phyloP scores from a whole-genome alignment of 2,888 invertebrate genomes.

The Argyra leucocephala region DNA sequence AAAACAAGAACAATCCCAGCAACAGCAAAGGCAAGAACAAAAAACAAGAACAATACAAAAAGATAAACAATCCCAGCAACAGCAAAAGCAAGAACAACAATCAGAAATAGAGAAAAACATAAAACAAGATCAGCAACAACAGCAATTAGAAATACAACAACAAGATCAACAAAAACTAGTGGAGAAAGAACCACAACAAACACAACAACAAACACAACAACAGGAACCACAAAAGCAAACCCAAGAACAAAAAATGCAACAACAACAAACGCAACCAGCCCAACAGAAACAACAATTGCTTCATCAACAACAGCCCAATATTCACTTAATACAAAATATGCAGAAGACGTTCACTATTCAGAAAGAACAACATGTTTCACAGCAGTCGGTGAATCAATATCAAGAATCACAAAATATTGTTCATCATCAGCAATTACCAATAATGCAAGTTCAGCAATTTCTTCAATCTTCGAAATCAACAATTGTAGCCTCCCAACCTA shows the following conservation, averaged over 20 bases:
- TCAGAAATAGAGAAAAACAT: neutral
- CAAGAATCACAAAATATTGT: slow-evolving; percentile 13
- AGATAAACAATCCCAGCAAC: neutral
- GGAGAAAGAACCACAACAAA: slow-evolving; percentile 23
- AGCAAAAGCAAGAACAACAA: neutral
- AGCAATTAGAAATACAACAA: slow-evolving; percentile 20
- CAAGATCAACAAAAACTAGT: slow-evolving; percentile 21
- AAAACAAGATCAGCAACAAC: slow-evolving; percentile 24
- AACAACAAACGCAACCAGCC: slow-evolving; percentile 23
- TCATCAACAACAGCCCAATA: slow-evolving; percentile 24
- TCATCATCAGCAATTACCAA: slow-evolving; percentile 20
- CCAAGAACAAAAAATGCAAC: slow-evolving; percentile 22
- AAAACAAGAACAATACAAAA: neutral
- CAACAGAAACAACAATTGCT: slow-evolving; percentile 19
- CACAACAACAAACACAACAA: slow-evolving; percentile 25
- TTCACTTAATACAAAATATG: slow-evolving; percentile 20
- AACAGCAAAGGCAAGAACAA: neutral
- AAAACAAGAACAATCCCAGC: neutral
- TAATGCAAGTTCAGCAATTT: slow-evolving; percentile 14
- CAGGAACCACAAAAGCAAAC: slow-evolving; percentile 23
- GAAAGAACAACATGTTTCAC: slow-evolving; percentile 21
- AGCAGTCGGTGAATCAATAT: slow-evolving; percentile 10
- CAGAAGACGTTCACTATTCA: too few species aligned
- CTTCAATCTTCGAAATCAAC: slow-evolving; percentile 14
- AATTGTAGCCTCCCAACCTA: neutral